Evolutionary conservation across 2,113 vertebrate genomes (phyloP), one percentile per base, ranked within the genome.

Genomic region (Podarcis muralis): DNA sequence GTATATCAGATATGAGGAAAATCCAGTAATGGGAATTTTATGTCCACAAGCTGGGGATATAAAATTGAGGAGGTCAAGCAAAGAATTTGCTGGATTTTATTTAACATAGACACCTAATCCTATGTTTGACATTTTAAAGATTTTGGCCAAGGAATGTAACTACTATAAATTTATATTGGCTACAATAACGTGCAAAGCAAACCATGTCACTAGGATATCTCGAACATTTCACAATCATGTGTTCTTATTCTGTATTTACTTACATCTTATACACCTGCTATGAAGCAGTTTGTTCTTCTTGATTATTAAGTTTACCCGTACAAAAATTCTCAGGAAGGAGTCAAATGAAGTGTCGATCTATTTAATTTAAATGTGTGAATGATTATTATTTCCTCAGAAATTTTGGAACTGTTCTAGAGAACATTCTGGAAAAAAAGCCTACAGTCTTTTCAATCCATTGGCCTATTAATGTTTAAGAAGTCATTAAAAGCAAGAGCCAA

Each of bases 321-420:
- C 87, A 88, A 95, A 93, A 90, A 92, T 83, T 82, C 7, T 89
- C 87, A 88, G 86, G 6, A 9, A 94, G 82, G 93, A 92, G 83
- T 83, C 88, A 90, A 91, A 93, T 92, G 81, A 35, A 82, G 91
- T 92, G 86, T n/a, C 80, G 93, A 37, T 5, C 87, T 91, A 48
- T 68, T 95, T 90, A 90, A 96, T 94, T 97, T 88, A 93, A 96
- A 94, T 23, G 88, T n/a, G 0, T 84, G 90, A 92, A 95, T 88
- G 84, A 1, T 92, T 91, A 80, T 92, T 20, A 18, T 90, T 91
- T 75, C 88, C 66, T 11, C 66, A 87, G 59, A 84, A 90, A 74
- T 89, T 89, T 90, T 94, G 89, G 89, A 89, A 92, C 16, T 16
- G 82, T 37, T 72, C 69, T 90, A 87, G 87, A 93, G 93, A 94